Base-by-base conservation (phyloP, 2,113 vertebrate species). In the Hemichromis elongatus region DNA sequence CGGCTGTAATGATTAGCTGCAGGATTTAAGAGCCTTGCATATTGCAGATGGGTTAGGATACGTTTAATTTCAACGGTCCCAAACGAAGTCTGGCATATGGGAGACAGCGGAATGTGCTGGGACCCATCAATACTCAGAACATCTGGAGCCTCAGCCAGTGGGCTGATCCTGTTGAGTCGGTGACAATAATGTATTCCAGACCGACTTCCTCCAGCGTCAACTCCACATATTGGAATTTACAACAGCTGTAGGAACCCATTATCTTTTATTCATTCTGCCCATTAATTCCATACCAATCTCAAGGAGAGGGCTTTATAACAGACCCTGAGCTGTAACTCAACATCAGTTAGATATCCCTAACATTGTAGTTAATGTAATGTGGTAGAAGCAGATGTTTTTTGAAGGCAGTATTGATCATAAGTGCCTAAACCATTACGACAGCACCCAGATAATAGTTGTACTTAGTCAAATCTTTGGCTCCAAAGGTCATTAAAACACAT, bases 91-190 rank as follows among this genome's bases (percentile, higher is more conserved):
- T 45, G 18, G 37, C 53, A 35, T 57, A 12, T n/a, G 81, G 52
- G 18, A 42, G 35, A 6, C 68, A 47, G 68, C 42, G 68, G 68
- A 73, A 73, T 75, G 81, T 77, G 57, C 63, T 37, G 53, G 70
- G 81, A 84, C 63, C 47, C 11, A 86, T 88, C 81, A 75, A 86
- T 68, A 83, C 80, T 6, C 73, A 19, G 86, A 90, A 90, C 91
- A 92, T 92, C 89, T 92, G 87, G 90, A 88, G 85, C 77, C 77
- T 42, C 83, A 73, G 88, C n/a, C 3, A 79, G 88, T 45, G 92
- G 88, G 90, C 85, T 75, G 90, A 85, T 90, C 88, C 73, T 42
- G 78, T 63, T 55, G 84, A 91, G 87, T 24, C 13, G 18, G n/a
- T 55, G 79, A 73, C 52, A 19, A 5, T 80, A 84, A 88, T 68